Base-by-base conservation (phyloP, 2,888 invertebrate species). In the Drosophila paramelanica region DNA sequence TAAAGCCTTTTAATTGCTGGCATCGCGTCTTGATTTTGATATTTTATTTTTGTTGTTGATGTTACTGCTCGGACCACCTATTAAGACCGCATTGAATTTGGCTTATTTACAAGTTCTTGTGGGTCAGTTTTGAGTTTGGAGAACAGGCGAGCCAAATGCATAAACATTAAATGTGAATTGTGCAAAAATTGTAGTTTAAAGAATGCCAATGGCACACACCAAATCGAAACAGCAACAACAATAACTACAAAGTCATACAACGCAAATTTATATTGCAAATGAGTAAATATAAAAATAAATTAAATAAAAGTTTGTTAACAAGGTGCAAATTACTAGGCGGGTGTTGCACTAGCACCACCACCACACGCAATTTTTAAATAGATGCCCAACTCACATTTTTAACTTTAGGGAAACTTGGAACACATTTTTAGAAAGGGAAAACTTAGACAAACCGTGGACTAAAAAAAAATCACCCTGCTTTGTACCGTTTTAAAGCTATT, bases 261-360 rank as follows among this genome's bases (percentile, higher is more conserved):
- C 49, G 68, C 72, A 71, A 77, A 80, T 74, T 80, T 80, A 68
- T 72, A 68, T 81, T 79, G 71, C 71, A 77, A 77, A 74, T 77
- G 61, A 66, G 75, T 13, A 38, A 56, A 57, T 53, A 39, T 14
- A 10, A 33, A 2, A 10, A 25, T 41, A 38, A 17, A 61, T 17
- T 20, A 11, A 17, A 14, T 20, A 52, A 46, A 20, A 36, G 36
- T 66, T 68, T 69, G 73, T 81, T 82, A 82, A 86, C 83, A 81
- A 82, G 83, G 82, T 86, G 82, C 65, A 86, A 82, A 83, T 83
- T 81, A 61, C 62, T 62, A 66, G 74, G 85, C 81, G 84, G 81
- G 74, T 79, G 77, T 62, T 65, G 47, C 59, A 59, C 31, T 31
- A 31, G 8, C 31, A 31, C n/a, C n/a, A n/a, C n/a, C n/a, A n/a